phyloP scores from a whole-genome alignment of 2,797 vertebrate genomes.

The Capromys pilorides region DNA sequence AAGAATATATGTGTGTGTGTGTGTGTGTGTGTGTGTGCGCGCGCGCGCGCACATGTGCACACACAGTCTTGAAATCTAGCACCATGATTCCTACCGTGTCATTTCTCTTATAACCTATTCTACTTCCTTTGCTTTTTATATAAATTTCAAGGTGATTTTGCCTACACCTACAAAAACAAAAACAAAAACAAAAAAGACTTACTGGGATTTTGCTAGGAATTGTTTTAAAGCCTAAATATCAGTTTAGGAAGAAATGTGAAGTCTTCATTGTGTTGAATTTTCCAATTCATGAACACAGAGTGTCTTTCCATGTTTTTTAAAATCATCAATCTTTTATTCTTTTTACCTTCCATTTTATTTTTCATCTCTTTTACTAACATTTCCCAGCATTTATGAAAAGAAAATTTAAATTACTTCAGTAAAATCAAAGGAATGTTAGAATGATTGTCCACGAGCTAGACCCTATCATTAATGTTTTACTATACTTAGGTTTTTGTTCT shows the following conservation, averaged over 20 bases:
- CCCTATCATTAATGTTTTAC: background rate
- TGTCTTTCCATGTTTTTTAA: background rate
- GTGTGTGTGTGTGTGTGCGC: too few species aligned
- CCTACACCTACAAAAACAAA: background rate
- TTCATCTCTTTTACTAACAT: background rate
- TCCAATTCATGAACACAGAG: background rate
- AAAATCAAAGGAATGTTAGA: background rate
- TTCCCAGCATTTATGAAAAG: background rate
- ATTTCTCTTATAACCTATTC: background rate
- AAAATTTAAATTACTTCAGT: background rate
- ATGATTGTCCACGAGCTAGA: background rate
- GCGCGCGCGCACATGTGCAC: background rate
- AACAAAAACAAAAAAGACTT: background rate
- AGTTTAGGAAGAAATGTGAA: background rate
- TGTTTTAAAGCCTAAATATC: background rate
- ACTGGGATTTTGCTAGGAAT: background rate
- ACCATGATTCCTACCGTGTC: background rate
- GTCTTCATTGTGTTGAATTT: background rate
- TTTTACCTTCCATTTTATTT: background rate
- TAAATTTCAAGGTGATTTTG: background rate
- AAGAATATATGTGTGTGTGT: background rate
- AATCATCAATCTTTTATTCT: background rate
- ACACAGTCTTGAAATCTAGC: background rate
- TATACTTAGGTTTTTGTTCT: background rate
- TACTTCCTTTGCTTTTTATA: background rate